Evolutionary conservation across 2,888 invertebrate genomes (phyloP).

Genomic region (Carabus problematicus): DNA sequence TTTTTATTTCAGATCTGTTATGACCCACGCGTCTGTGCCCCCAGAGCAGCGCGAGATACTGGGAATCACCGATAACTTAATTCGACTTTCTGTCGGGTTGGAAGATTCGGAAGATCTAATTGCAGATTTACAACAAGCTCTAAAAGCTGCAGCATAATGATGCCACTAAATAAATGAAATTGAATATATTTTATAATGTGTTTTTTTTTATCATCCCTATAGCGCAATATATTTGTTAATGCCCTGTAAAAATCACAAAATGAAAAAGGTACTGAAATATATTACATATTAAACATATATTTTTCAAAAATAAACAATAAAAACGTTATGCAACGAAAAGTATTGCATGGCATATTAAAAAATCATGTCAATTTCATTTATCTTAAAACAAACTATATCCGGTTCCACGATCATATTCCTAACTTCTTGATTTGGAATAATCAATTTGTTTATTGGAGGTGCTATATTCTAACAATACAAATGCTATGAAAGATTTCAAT

Average conservation of each 20-base stretch:
- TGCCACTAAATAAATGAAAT: too few species aligned
- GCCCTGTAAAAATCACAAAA: too few species aligned
- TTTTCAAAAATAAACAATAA: slow-evolving; percentile 24
- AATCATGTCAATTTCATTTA: too few species aligned
- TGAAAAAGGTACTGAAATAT: too few species aligned
- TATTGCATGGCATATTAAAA: too few species aligned
- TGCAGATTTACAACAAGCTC: slow-evolving; percentile 82
- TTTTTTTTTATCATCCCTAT: slow-evolving; percentile 44
- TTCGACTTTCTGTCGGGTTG: slow-evolving; percentile 89
- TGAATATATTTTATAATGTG: slow-evolving; percentile 38
- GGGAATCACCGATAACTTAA: slow-evolving; percentile 83
- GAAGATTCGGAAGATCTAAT: slow-evolving; percentile 88
- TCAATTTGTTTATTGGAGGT: too few species aligned
- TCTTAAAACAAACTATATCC: too few species aligned
- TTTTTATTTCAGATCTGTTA: slow-evolving; percentile 71
- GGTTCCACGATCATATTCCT: too few species aligned
- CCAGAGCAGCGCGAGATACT: slow-evolving; percentile 72
- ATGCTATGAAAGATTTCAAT: too few species aligned
- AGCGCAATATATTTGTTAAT: not conserved
- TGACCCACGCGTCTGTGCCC: slow-evolving; percentile 96
- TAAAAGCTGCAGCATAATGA: slow-evolving; percentile 59
- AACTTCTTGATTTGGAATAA: too few species aligned
- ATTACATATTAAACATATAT: not conserved
- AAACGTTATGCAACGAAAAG: too few species aligned
- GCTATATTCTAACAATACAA: too few species aligned